A percentile compares a stretch with the other conserved stretches of the same genome.
These are phyloP conservation scores for Leptogaster cylindrica DNA, from an alignment of 2,888 invertebrate genomes.

Conservation along the genomic window DNA sequence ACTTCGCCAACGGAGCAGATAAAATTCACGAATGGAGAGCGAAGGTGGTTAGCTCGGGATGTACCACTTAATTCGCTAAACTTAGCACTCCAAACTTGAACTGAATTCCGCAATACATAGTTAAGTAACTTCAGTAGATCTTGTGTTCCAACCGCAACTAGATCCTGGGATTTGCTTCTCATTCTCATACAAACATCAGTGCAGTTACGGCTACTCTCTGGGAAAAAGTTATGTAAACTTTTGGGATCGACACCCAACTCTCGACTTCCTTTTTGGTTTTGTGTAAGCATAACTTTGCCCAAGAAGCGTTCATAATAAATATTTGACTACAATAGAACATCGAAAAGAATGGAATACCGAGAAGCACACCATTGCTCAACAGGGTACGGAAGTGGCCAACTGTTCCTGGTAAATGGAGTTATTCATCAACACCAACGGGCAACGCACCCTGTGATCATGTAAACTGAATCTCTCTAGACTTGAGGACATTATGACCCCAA, in stretches of 20 bases:
- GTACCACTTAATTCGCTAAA: slow-evolving; percentile 18
- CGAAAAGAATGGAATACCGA: slow-evolving; percentile 4
- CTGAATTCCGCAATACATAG: slow-evolving; percentile 12
- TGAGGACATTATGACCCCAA: too few species aligned
- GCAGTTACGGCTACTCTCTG: background rate
- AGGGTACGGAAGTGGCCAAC: background rate
- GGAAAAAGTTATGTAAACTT: slow-evolving; percentile 33
- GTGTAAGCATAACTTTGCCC: slow-evolving; percentile 5
- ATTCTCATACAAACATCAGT: background rate
- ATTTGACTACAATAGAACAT: slow-evolving; percentile 8
- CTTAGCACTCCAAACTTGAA: slow-evolving; percentile 1
- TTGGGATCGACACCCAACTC: slow-evolving; percentile 16
- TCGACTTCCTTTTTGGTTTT: slow-evolving; percentile 19
- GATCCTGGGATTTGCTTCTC: slow-evolving; percentile 9
- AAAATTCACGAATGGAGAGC: background rate
- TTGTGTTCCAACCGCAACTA: background rate
- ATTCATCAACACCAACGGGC: background rate
- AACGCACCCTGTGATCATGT: too few species aligned
- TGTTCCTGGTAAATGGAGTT: background rate
- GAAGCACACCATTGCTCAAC: background rate
- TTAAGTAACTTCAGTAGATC: background rate
- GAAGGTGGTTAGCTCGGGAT: too few species aligned
- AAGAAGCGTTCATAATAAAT: slow-evolving; percentile 31
- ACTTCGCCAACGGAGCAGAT: background rate
- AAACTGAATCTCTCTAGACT: too few species aligned